Evolutionary conservation across 92 coral and sea anemone species (phyloP).

Genomic region (Parazoanthus atlanticus): DNA sequence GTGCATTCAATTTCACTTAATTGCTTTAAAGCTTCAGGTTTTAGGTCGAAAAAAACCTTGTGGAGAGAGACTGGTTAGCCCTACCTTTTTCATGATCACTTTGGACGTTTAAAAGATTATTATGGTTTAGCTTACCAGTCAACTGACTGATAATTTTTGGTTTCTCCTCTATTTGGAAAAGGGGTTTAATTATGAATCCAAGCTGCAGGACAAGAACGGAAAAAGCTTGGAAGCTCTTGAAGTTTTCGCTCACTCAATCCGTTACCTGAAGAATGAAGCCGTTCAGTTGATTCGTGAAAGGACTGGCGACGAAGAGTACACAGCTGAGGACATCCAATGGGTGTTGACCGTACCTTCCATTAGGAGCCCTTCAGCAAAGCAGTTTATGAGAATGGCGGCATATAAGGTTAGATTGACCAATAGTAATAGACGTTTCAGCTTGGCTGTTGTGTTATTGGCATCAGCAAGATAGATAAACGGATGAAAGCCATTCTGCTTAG

Average conservation of each 20-base stretch:
- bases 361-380: slow-evolving; percentile 22
- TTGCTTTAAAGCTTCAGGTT: no score
- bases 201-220: slow-evolving; percentile 62
- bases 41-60: no score
- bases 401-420: background rate
- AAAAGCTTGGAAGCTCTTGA: slow-evolving; percentile 45
- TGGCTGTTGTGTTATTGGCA: no score
- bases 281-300: slow-evolving; percentile 48
- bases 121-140: background rate
- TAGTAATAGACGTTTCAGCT: background rate
- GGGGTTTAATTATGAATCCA: slow-evolving; percentile 49
- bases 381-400: slow-evolving; percentile 63
- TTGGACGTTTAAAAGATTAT: no score
- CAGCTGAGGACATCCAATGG: slow-evolving; percentile 56
- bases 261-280: slow-evolving; percentile 53
- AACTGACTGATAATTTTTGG: background rate
- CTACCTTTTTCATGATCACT: no score
- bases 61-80: no score
- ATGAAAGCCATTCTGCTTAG: no score
- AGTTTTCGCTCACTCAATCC: slow-evolving; percentile 62
- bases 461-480: no score
- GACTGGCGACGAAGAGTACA: slow-evolving; percentile 41
- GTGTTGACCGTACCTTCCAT: slow-evolving; percentile 63
- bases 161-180: background rate
- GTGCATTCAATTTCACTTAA: no score